Evolutionary conservation across 2,888 invertebrate genomes (phyloP), one percentile per base, ranked within the genome.

Genomic region (Pristionchus exspectatus): DNA sequence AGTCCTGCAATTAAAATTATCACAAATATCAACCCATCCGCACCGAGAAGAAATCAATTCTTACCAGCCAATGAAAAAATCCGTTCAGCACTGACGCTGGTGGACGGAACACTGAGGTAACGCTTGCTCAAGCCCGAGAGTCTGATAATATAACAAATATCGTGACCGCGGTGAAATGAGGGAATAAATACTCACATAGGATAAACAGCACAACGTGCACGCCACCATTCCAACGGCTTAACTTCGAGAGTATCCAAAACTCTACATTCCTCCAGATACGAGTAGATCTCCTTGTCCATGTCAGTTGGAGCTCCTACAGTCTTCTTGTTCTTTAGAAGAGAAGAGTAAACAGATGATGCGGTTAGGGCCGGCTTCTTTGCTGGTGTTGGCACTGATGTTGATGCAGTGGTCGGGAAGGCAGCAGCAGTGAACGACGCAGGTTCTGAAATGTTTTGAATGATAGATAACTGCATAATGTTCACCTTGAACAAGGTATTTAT

Each of bases 241-340:
- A 69, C 30, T 3, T 69, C 69, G 69, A 27, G 69, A 69, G 69
- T 69, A 14, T 69, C 30, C 27, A 69, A 14, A 10, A 69, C 27
- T 69, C 30, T n/a, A 27, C 69, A 69, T 16, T 69, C 69, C 30
- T 69, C 69, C 69, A 69, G 69, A 27, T 69, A 69, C 5, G 27
- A 69, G 69, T 27, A 69, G 27, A 69, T 69, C 14, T 69, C 69
- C 69, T 69, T 69, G 30, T 69, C 69, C 69, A 69, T 69, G 69
- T n/a, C n/a, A 27, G 69, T 12, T 7, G 69, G 69, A 5, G 27
- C 30, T 5, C 69, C 69, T 3, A 16, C 16, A 16, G 69, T 10
- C 30, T 69, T 69, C 69, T 69, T 69, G 27, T 69, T n/a, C 16
- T 27, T 69, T 5, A 69, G n/a, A 30, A 69, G 27, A 14, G 69